Evolutionary conservation across 1,140 invertebrate species (phyloP).

Genomic region (Drosophila fuyamai): DNA sequence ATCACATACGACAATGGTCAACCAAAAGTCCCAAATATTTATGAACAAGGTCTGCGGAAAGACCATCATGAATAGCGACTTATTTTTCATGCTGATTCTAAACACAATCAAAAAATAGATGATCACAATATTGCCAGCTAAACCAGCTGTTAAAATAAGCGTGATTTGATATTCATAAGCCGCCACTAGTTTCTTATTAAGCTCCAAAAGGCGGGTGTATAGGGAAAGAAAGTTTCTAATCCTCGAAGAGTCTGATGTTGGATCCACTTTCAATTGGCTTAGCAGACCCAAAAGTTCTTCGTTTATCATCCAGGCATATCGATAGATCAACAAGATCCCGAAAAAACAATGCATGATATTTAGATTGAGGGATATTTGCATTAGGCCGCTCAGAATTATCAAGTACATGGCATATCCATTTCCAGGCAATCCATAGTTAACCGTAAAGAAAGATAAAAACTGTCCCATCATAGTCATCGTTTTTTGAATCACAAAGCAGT

Average conservation of each 20-base stretch:
- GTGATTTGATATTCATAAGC: slow-evolving; percentile 32
- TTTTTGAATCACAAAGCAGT: slow-evolving; percentile 18
- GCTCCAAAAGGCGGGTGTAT: slow-evolving; percentile 36
- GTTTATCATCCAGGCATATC: slow-evolving; percentile 50
- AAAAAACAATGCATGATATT: slow-evolving; percentile 39
- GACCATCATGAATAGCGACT: neutral
- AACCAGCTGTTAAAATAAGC: neutral
- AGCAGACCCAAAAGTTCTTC: slow-evolving; percentile 17
- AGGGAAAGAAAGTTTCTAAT: neutral
- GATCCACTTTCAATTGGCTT: neutral
- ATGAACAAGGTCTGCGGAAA: slow-evolving; percentile 21
- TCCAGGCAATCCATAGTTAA: slow-evolving; percentile 9
- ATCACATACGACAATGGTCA: slow-evolving; percentile 38
- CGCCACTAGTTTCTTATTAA: slow-evolving; percentile 10
- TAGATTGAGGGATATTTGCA: neutral
- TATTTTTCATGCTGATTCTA: slow-evolving; percentile 8
- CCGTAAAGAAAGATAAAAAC: neutral
- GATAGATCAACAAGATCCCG: slow-evolving; percentile 39
- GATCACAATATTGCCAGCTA: slow-evolving; percentile 45
- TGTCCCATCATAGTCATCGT: neutral
- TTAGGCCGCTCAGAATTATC: neutral
- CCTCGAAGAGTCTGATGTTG: neutral
- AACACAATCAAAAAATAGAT: slow-evolving; percentile 40
- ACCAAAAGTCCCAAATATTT: slow-evolving; percentile 33
- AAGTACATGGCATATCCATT: rapidly evolving